Evolutionary conservation across 2,113 vertebrate species (phyloP), one percentile per base, ranked within the genome.

Genomic region (Muscicapa adusta): DNA sequence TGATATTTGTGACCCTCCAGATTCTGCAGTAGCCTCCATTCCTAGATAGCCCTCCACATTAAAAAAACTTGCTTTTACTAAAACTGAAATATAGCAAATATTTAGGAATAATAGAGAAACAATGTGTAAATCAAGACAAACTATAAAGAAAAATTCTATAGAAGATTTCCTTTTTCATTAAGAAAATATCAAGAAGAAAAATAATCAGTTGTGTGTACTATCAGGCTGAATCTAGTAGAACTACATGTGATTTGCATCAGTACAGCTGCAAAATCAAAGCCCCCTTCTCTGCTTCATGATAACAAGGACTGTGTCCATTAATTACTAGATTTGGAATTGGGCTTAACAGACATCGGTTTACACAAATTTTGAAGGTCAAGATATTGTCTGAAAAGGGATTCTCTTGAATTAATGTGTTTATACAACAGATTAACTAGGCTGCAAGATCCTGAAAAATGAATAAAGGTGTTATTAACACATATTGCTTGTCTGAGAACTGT

Each of bases 381-480:
- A 20, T 40, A 42, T 16, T 66, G 28, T 24, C 88, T 87, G 65
- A 48, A 77, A 87, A 82, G 18, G 19, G 25, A 74, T 77, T 61
- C n/a, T 88, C 40, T 60, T 18, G 29, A 22, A 88, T 68, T 56
- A 68, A 65, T 62, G 40, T 86, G 42, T 86, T 92, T 57, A 50
- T 61, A 77, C 7, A 83, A 63, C 25, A 83, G 14, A 79, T 68
- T 68, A 88, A 61, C 25, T 20, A 40, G 65, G 40, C 40, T 93
- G 24, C 40, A 65, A 74, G 29, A 72, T 57, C 72, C 0, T 68
- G 19, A 65, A 63, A 85, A 85, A 48, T 68, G 18, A 71, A 91
- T 81, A 43, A 89, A 89, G 36, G 31, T 60, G 50, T 65, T 88
- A 94, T 82, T 61, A 91, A 63, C 23, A 77, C 22, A 43, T 40